Percentiles rank a stretch among this genome's conserved stretches.
Evolutionary conservation across 2,113 vertebrate genomes (phyloP).

Genomic region (Gallinago media): DNA sequence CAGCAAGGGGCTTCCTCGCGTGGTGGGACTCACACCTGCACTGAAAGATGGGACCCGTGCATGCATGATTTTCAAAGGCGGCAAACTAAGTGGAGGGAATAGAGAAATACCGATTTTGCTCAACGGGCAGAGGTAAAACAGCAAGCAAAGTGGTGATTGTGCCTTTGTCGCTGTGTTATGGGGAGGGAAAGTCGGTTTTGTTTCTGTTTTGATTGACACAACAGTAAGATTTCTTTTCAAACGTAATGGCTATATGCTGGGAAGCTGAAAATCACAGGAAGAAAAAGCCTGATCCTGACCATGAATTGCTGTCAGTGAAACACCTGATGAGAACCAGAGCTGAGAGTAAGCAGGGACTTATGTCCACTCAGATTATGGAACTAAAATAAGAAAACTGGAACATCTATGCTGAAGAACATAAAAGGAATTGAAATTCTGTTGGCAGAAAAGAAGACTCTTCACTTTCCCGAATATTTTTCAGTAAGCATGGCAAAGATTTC

Average conservation of each 20-base stretch:
- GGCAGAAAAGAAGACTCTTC: neutral
- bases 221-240: neutral
- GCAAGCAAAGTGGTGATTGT: neutral
- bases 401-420: neutral
- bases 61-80: neutral
- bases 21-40: neutral
- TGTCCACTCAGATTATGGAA: neutral
- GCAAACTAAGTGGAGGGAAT: neutral
- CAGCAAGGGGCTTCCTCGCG: neutral
- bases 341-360: neutral
- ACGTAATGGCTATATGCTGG: neutral
- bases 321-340: neutral
- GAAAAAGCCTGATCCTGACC: neutral
- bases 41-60: neutral
- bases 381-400: neutral
- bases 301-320: neutral
- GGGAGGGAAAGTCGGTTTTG: neutral
- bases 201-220: neutral
- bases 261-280: neutral
- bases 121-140: neutral
- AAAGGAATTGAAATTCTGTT: neutral
- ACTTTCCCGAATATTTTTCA: neutral
- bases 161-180: neutral
- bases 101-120: rapidly evolving
- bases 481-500: neutral